Conservation (phyloP, 2,113 vertebrate species). For the Dunckerocampus dactyliophorus region DNA sequence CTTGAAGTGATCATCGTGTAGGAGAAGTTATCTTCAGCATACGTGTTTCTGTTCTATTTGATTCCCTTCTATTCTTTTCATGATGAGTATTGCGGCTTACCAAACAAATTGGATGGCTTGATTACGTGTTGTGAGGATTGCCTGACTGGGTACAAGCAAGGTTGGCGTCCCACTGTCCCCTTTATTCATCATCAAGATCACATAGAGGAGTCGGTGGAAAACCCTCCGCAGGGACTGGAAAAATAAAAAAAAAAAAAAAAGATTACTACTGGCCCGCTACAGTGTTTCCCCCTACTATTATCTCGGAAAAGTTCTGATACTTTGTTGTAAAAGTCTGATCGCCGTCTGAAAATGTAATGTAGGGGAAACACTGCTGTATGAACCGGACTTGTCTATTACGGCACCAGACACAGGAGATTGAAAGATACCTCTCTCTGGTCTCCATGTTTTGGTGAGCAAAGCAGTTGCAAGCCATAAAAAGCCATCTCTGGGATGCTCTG, state of each 20-base stretch:
- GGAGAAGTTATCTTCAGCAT: too few relatives aligned
- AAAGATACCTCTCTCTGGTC: constrained; percentile 77
- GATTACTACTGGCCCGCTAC: neutral
- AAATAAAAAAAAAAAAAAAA: neutral
- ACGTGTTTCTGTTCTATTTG: too few relatives aligned
- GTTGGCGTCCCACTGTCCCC: constrained; percentile 26
- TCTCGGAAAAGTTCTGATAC: too few relatives aligned
- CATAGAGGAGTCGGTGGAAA: constrained; percentile 77
- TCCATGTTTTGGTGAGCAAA: constrained; percentile 80
- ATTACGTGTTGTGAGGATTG: constrained; percentile 66
- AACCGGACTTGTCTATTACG: neutral
- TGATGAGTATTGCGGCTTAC: constrained; percentile 57
- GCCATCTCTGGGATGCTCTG: constrained; percentile 81
- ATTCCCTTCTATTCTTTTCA: too few relatives aligned
- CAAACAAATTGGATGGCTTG: constrained; percentile 85
- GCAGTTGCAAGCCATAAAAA: constrained; percentile 77
- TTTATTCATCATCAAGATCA: constrained; percentile 83
- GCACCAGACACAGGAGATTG: neutral
- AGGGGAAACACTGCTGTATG: too few relatives aligned
- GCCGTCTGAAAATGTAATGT: too few relatives aligned
- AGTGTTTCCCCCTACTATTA: neutral
- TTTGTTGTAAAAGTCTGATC: too few relatives aligned
- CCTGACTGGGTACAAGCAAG: constrained; percentile 60
- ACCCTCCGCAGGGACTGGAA: constrained; percentile 66
- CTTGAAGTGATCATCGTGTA: too few relatives aligned